A percentile compares a stretch with the other conserved stretches of the same genome.
Evolutionary conservation across 2,113 vertebrate species (phyloP).

Genomic region (Amphilophus citrinellus): DNA sequence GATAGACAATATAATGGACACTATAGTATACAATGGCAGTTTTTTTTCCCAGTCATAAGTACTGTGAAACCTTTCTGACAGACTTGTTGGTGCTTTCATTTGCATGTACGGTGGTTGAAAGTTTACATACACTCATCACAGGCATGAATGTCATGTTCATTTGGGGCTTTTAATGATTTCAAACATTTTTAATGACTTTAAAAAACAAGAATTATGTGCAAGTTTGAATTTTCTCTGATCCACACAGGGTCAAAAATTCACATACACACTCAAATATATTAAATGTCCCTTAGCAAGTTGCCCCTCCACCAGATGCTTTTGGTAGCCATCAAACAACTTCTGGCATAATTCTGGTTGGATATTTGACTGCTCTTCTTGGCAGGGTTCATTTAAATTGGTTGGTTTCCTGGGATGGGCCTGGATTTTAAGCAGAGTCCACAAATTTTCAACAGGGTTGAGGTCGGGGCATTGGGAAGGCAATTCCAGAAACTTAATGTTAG

Average conservation of each 20-base stretch:
- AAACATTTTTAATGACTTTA: not conserved
- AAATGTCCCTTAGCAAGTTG: too few species aligned
- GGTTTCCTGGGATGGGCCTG: not conserved
- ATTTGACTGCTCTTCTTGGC: too few species aligned
- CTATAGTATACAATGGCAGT: not conserved
- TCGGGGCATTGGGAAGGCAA: too few species aligned
- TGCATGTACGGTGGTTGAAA: not conserved
- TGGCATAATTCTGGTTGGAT: too few species aligned
- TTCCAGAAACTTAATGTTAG: too few species aligned
- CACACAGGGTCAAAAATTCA: not conserved
- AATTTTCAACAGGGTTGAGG: not conserved
- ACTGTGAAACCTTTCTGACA: not conserved
- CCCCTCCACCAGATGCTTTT: not conserved
- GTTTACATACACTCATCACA: not conserved
- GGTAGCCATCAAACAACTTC: not conserved
- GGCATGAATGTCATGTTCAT: not conserved
- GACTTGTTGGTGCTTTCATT: not conserved
- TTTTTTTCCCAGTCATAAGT: not conserved
- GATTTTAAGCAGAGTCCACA: not conserved
- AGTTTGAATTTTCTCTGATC: not conserved
- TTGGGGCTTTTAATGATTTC: not conserved
- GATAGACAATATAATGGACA: not conserved
- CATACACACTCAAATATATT: not conserved
- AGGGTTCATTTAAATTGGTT: too few species aligned
- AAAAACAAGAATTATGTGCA: not conserved